Conservation (phyloP, 2,888 invertebrate genomes). For the Drosophila monieri region DNA sequence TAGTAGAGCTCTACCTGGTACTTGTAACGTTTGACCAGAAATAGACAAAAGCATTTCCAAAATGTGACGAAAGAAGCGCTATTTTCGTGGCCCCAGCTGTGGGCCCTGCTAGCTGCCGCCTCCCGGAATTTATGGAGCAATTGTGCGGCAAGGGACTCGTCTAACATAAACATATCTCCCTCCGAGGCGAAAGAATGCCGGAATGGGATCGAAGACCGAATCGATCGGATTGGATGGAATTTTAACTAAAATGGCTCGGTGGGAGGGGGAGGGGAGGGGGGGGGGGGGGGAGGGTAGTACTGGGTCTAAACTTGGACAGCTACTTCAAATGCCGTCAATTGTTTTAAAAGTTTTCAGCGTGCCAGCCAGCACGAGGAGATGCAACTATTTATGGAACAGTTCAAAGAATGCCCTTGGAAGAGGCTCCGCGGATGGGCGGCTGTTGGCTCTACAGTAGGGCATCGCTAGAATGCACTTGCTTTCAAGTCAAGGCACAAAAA, state of each 20-base stretch:
- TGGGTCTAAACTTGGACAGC: slow-evolving; percentile 27
- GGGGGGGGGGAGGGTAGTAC: background rate
- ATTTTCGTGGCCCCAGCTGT: slow-evolving; percentile 1
- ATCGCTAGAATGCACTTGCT: background rate
- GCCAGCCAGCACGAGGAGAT: slow-evolving; percentile 19
- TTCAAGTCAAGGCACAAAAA: background rate
- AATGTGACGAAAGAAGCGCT: background rate
- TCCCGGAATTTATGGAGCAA: background rate
- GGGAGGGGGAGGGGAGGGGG: background rate
- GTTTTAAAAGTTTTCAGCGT: slow-evolving; percentile 66
- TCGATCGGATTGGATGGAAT: slow-evolving; percentile 22
- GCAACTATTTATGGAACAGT: slow-evolving; percentile 73
- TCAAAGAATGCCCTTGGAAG: slow-evolving; percentile 37
- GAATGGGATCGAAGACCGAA: slow-evolving; percentile 16
- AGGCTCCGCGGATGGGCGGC: slow-evolving; percentile 6
- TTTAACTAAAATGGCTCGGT: slow-evolving; percentile 11
- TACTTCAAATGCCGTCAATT: slow-evolving; percentile 74
- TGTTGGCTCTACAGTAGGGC: slow-evolving; percentile 17
- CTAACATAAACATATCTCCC: slow-evolving; percentile 16
- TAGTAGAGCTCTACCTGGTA: too few species aligned
- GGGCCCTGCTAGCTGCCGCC: background rate
- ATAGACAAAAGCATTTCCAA: background rate
- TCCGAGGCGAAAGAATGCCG: slow-evolving; percentile 24
- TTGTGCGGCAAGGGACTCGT: background rate
- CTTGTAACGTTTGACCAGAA: background rate